phyloP scores from a whole-genome alignment of 2,888 invertebrate species.

The Psylliodes chrysocephalus region DNA sequence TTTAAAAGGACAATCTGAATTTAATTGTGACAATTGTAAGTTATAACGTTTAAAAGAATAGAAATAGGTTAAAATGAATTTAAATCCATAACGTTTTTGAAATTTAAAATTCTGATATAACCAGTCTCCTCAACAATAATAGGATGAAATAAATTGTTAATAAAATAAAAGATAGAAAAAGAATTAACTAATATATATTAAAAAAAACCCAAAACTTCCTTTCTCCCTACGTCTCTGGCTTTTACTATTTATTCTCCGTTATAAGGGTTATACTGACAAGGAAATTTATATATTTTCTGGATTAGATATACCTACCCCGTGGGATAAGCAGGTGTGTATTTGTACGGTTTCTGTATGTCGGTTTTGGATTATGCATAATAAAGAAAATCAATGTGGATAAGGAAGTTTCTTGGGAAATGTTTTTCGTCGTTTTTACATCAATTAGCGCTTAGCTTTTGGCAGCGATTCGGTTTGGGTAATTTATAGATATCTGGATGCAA shows the following conservation, averaged over 20 bases:
- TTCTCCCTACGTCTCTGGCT: background rate
- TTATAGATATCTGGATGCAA: too few species aligned
- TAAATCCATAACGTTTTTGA: too few species aligned
- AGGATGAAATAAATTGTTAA: too few species aligned
- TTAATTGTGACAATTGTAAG: too few species aligned
- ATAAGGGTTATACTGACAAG: slow-evolving; percentile 9
- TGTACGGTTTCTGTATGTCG: background rate
- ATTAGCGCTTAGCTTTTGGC: too few species aligned
- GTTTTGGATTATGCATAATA: slow-evolving; percentile 1
- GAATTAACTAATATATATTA: too few species aligned
- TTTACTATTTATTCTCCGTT: slow-evolving; percentile 11
- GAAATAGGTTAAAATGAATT: too few species aligned
- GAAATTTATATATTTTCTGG: slow-evolving; percentile 21
- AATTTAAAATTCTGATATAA: too few species aligned
- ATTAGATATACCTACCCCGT: slow-evolving; percentile 18
- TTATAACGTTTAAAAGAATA: too few species aligned
- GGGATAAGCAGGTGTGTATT: slow-evolving; percentile 14
- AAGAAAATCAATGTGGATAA: slow-evolving; percentile 10
- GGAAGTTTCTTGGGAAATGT: slow-evolving; percentile 1
- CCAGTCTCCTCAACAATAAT: too few species aligned
- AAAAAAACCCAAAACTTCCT: background rate
- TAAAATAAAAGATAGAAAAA: background rate
- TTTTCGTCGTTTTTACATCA: slow-evolving; percentile 1
- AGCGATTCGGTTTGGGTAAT: too few species aligned
- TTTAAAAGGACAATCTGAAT: too few species aligned